Conservation (phyloP, 2,888 invertebrate species). For the Argynnis bischoffii region DNA sequence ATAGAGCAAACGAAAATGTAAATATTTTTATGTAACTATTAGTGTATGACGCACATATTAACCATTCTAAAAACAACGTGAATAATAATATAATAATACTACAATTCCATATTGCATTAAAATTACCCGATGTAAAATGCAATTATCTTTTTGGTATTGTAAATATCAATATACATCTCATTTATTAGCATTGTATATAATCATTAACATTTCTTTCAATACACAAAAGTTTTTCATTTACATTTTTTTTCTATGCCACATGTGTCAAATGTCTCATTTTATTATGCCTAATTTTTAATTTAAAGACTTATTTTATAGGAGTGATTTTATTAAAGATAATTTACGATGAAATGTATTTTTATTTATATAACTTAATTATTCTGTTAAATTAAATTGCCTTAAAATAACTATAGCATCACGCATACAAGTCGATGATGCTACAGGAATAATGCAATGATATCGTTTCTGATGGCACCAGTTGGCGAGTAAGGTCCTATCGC, state of each 20-base stretch:
- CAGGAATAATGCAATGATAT: too few relatives aligned
- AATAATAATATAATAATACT: background rate
- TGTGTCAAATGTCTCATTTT: conserved; percentile 14
- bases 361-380: background rate
- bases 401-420: too few relatives aligned
- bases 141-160: conserved; percentile 3
- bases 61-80: too few relatives aligned
- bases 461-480: too few relatives aligned
- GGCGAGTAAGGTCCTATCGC: too few relatives aligned
- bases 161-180: conserved; percentile 6
- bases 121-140: background rate
- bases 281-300: conserved; percentile 29
- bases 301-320: conserved; percentile 25
- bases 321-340: conserved; percentile 32
- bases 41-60: too few relatives aligned
- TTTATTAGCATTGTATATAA: conserved; percentile 13
- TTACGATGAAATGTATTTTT: conserved; percentile 18
- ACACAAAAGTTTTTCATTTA: background rate
- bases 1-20: too few relatives aligned
- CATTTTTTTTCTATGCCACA: background rate
- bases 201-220: conserved; percentile 9
- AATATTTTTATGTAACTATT: too few relatives aligned
- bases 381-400: too few relatives aligned
- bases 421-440: too few relatives aligned
- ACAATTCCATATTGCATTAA: background rate